A percentile compares a stretch with the other conserved stretches of the same genome.
Conservation (phyloP, 2,888 invertebrate species). For the Metacarcinus magister region DNA sequence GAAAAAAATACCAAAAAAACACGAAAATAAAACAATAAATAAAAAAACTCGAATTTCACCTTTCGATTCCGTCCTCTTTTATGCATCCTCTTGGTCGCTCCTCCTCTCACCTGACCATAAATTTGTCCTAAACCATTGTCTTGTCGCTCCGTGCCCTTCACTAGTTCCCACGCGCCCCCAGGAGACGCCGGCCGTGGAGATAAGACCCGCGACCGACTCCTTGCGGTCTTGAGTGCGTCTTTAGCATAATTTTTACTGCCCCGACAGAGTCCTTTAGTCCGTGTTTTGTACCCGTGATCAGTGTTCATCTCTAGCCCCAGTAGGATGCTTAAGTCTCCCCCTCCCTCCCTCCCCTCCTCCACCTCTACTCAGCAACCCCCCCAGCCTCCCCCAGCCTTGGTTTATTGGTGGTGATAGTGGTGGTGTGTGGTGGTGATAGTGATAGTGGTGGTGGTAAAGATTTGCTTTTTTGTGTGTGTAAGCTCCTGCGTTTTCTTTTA, state of each 20-base stretch:
- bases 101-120: background rate
- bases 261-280: conserved; percentile 9
- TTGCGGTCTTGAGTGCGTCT: conserved; percentile 37
- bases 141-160: conserved; percentile 44
- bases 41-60: background rate
- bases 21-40: background rate
- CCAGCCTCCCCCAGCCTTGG: background rate
- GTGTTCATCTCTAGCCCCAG: background rate
- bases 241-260: conserved; percentile 32
- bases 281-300: background rate
- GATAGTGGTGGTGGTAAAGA: background rate
- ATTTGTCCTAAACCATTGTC: background rate
- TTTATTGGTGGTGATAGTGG: conserved; percentile 44
- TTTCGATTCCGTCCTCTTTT: background rate
- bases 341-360: background rate
- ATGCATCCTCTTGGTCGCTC: background rate
- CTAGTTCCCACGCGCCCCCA: conserved; percentile 41
- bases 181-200: conserved; percentile 31
- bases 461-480: background rate
- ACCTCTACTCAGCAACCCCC: background rate
- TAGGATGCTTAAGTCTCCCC: conserved; percentile 19
- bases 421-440: background rate
- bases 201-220: background rate
- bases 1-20: background rate
- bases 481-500: background rate